Evolutionary conservation across 1,140 invertebrate genomes (phyloP).

Genomic region (Theocolax elegans): DNA sequence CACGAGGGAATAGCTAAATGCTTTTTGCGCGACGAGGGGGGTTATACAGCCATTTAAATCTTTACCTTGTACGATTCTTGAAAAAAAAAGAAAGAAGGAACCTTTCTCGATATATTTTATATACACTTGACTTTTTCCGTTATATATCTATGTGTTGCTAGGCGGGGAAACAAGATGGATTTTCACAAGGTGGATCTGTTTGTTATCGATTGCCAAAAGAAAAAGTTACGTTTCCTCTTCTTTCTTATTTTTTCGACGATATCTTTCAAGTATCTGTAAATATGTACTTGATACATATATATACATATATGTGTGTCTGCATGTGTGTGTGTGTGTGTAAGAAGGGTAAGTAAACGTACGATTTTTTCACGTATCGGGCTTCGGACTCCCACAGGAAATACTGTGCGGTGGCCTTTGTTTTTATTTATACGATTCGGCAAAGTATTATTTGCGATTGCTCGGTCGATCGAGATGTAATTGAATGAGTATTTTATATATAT

Average conservation of each 20-base stretch:
- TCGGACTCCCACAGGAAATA: conserved; percentile 30
- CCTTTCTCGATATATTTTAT: not conserved
- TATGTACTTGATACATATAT: too few relatives aligned
- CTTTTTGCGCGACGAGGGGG: conserved; percentile 63
- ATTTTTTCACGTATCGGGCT: too few relatives aligned
- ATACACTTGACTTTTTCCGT: not conserved
- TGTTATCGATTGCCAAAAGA: conserved; percentile 66
- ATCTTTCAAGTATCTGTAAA: conserved; percentile 64
- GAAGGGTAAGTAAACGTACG: too few relatives aligned
- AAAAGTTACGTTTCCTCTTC: conserved; percentile 22
- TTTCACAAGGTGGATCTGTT: conserved; percentile 51
- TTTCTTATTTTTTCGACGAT: conserved; percentile 41
- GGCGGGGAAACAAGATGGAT: conserved; percentile 32
- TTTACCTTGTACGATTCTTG: conserved; percentile 55
- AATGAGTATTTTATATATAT: too few relatives aligned
- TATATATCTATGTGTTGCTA: not conserved
- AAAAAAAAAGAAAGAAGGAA: too few relatives aligned
- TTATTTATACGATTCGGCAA: conserved; percentile 31
- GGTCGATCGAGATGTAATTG: not conserved
- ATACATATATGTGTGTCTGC: too few relatives aligned
- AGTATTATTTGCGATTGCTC: not conserved
- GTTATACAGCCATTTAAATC: conserved; percentile 69
- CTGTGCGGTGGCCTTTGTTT: conserved; percentile 30
- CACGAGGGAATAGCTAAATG: conserved; percentile 69
- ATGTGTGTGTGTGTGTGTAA: too few relatives aligned